Conservation (phyloP, 35 echinoderm and acorn worm species). For the Ophiothrix spiculata region DNA sequence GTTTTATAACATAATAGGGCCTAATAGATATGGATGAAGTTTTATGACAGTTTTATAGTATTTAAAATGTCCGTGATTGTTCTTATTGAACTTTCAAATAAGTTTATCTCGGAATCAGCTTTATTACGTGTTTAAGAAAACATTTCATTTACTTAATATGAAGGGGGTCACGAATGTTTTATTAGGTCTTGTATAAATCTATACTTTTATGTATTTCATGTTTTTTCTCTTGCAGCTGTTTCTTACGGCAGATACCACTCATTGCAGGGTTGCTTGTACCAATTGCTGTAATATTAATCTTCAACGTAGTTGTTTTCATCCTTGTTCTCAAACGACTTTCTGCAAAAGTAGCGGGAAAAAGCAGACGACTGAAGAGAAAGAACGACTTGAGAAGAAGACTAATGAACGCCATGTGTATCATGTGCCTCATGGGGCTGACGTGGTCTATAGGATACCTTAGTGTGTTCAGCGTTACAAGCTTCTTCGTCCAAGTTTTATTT, state of each 20-base stretch:
- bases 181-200: too few species aligned
- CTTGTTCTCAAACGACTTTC: constrained; percentile 26
- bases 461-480: constrained; percentile 18
- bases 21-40: too few species aligned
- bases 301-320: constrained; percentile 44
- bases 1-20: too few species aligned
- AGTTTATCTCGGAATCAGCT: too few species aligned
- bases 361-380: neutral
- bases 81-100: too few species aligned
- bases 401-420: constrained; percentile 41
- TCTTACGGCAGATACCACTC: constrained; percentile 16
- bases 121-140: too few species aligned
- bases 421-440: constrained; percentile 50
- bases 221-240: constrained; percentile 26
- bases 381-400: neutral
- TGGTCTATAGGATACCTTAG: constrained; percentile 48
- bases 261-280: constrained; percentile 34
- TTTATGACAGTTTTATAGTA: too few species aligned
- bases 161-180: too few species aligned
- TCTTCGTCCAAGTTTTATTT: constrained; percentile 49
- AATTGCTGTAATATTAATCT: constrained; percentile 45
- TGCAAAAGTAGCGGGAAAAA: constrained; percentile 2
- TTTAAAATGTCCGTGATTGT: too few species aligned
- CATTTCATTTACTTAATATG: too few species aligned
- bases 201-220: too few species aligned